Evolutionary conservation across 2,888 invertebrate species (phyloP).

Genomic region (Chrysomela aeneicollis): DNA sequence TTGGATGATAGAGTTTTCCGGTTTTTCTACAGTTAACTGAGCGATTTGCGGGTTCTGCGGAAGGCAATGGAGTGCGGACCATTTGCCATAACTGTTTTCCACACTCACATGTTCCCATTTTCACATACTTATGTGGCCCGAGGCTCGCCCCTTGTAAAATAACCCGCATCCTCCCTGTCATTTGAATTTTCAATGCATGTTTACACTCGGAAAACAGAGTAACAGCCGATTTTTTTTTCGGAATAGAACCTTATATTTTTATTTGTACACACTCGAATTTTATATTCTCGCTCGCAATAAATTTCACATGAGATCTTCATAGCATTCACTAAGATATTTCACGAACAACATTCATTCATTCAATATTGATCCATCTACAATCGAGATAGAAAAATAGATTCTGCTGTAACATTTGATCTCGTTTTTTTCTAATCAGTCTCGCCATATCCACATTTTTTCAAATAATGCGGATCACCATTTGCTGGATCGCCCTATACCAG

Average conservation of each 20-base stretch:
- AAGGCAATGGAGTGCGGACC: constrained; percentile 60
- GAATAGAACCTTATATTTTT: constrained; percentile 15
- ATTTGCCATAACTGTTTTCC: constrained; percentile 59
- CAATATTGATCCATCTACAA: too few relatives aligned
- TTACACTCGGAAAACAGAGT: constrained; percentile 35
- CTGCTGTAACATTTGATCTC: too few relatives aligned
- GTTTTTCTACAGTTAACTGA: constrained; percentile 47
- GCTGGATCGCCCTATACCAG: too few relatives aligned
- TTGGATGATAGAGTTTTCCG: constrained; percentile 55
- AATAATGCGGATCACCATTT: too few relatives aligned
- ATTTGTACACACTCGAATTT: neutral
- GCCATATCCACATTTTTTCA: too few relatives aligned
- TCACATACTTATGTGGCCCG: constrained; percentile 50
- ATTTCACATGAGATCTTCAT: too few relatives aligned
- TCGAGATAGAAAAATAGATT: too few relatives aligned
- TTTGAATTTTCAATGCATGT: constrained; percentile 48
- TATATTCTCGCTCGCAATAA: neutral
- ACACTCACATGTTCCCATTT: constrained; percentile 58
- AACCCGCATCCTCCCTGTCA: constrained; percentile 37
- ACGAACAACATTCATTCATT: too few relatives aligned
- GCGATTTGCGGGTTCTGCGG: constrained; percentile 54
- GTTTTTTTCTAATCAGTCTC: too few relatives aligned
- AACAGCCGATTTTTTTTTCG: constrained; percentile 27
- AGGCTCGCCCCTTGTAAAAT: constrained; percentile 42
- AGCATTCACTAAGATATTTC: too few relatives aligned